Evolutionary conservation across 2,797 vertebrate species (phyloP).

Genomic region (Pseudopleuronectes americanus): DNA sequence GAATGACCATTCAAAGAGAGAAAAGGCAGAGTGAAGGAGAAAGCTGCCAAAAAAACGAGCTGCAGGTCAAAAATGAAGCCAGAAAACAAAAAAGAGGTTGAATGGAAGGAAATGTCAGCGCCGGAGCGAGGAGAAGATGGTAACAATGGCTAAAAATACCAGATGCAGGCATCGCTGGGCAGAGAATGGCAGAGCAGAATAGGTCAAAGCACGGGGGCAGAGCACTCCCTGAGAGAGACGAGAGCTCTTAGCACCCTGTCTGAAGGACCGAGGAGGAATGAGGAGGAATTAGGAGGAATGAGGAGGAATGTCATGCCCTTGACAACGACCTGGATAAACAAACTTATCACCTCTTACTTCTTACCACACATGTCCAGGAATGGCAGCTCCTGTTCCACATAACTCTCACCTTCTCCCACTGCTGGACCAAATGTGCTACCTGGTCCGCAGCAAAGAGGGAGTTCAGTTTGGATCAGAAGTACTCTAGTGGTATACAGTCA

Average conservation of each 20-base stretch:
- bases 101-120: conserved; percentile 69
- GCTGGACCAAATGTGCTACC: neutral
- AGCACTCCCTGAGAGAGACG: conserved; percentile 44
- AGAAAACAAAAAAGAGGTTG: conserved; percentile 22
- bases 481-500: no score
- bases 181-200: conserved; percentile 48
- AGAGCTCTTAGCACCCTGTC: conserved; percentile 23
- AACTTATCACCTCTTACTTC: conserved; percentile 33
- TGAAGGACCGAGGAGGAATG: neutral
- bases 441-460: no score
- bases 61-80: conserved; percentile 41
- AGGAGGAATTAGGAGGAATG: conserved; percentile 14
- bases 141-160: conserved; percentile 77
- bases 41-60: conserved; percentile 32
- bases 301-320: conserved; percentile 43
- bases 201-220: conserved; percentile 38
- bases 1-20: neutral
- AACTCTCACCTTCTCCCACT: conserved; percentile 29
- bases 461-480: neutral
- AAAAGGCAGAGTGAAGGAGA: conserved; percentile 32
- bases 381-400: conserved; percentile 35
- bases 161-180: conserved; percentile 45
- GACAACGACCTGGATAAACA: conserved; percentile 29
- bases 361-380: conserved; percentile 27
- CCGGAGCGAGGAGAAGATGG: conserved; percentile 57